Base-by-base conservation (phyloP, 2,797 vertebrate species). In the Trachurus trachurus region DNA sequence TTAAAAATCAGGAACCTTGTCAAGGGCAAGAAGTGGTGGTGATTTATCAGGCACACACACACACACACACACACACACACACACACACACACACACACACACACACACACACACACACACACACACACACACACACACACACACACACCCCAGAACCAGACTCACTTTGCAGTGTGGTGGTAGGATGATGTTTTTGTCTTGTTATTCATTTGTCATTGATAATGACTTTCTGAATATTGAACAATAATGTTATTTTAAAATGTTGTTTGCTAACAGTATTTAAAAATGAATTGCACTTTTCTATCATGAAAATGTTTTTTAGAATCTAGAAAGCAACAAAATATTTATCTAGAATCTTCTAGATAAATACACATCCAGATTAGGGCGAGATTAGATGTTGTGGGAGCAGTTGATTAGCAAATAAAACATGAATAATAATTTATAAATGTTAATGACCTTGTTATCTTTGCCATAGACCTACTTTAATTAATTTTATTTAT, bases 1-100 rank as follows among this genome's bases (percentile, higher is more conserved):
- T 85, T 83, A 80, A 78, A 87, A 87, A 84, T 76, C 77, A 77
- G 83, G 79, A 91, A 91, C 86, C 66, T 71, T 72, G 76, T 89
- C 93, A 94, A 93, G 92, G 91, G 66, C 90, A 88, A 80, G 61
- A 80, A 60, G 76, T 80, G 58, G 64, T 71, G 60, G 67, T 74
- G 67, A 86, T 79, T 77, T 71, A 73, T 86, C 68, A 44, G 60
- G 22, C 15, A 40, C 16, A n/a, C 50, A 59, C 52, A 39, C 49
- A 3, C 62, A 26, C 34, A 61, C 59, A 39, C 17, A 26, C 40
- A 1, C 16, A 16, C 12, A 26, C 26, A 26, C 52, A 39, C 49
- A 3, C 62, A 26, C 34, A 61, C 59, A 39, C 17, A 26, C 40
- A 1, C 16, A 16, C 12, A 26, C 26, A 26, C 15, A 40, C 16